Conservation (phyloP, 2,113 vertebrate genomes). For the Callorhinus ursinus region DNA sequence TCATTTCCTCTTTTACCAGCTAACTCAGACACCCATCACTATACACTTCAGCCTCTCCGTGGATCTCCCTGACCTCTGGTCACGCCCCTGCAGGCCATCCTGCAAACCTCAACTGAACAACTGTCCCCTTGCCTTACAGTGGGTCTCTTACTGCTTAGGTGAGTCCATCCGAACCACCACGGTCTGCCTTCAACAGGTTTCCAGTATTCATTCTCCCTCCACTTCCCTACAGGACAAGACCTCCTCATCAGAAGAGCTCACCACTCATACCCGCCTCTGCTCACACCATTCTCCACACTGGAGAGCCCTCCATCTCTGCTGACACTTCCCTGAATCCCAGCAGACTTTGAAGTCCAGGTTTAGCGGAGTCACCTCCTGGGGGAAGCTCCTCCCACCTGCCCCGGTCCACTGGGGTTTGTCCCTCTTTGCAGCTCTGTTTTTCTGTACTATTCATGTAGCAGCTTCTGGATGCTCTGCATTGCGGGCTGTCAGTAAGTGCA, state of each 20-base stretch:
- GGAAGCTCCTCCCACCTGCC: not conserved
- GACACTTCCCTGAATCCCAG: not conserved
- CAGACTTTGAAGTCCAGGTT: not conserved
- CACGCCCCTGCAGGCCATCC: not conserved
- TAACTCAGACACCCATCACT: not conserved
- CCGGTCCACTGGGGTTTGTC: not conserved
- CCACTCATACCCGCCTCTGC: not conserved
- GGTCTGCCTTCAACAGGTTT: not conserved
- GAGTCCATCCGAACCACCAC: not conserved
- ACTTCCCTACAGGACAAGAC: not conserved
- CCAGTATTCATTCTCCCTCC: not conserved
- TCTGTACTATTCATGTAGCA: not conserved
- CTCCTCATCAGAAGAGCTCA: not conserved
- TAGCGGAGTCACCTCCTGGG: not conserved
- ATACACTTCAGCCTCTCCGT: not conserved
- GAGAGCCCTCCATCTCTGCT: not conserved
- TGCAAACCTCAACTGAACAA: not conserved
- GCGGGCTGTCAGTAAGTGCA: not conserved
- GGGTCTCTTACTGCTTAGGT: not conserved
- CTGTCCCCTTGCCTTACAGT: not conserved
- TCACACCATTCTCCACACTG: not conserved
- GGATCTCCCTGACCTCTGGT: not conserved
- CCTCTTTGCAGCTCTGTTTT: not conserved
- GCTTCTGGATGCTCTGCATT: not conserved
- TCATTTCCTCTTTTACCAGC: not conserved